These are phyloP conservation scores for Idaea straminata DNA, from an alignment of 2,888 invertebrate species.

Conservation along the genomic window DNA sequence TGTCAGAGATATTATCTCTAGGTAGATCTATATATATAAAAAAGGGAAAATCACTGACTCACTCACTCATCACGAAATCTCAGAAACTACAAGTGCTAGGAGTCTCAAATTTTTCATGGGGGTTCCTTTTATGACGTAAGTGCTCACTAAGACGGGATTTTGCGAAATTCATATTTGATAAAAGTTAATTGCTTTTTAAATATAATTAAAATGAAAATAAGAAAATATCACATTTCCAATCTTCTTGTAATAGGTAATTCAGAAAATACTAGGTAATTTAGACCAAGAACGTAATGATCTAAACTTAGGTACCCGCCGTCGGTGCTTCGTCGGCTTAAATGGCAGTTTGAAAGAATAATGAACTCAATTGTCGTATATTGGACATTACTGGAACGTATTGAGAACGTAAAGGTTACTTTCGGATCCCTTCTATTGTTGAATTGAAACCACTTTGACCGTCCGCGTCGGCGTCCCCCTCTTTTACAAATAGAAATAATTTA, in stretches of 20 bases:
- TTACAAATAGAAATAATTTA: neutral
- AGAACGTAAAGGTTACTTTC: neutral
- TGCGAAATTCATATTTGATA: no score
- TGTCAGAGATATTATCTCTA: no score
- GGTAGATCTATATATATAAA: no score
- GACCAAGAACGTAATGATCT: neutral
- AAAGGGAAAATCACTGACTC: no score
- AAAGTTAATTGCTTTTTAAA: no score
- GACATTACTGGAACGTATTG: neutral
- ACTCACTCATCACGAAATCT: no score
- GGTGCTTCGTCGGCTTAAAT: neutral
- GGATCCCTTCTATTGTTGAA: neutral
- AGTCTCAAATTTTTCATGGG: no score
- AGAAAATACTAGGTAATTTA: neutral
- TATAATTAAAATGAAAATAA: no score
- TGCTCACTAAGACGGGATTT: no score
- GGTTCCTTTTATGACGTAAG: no score
- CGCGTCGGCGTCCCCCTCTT: neutral
- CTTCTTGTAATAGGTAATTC: neutral
- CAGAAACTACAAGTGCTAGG: no score
- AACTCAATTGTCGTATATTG: neutral
- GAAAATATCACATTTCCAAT: neutral
- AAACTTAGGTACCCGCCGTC: neutral
- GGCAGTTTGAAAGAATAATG: neutral
- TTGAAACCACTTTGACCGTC: neutral